Percentiles rank a stretch among this genome's conserved stretches.
These are phyloP conservation scores for Tetramorium bicarinatum DNA, from an alignment of 2,888 invertebrate species.

Conservation along the genomic window DNA sequence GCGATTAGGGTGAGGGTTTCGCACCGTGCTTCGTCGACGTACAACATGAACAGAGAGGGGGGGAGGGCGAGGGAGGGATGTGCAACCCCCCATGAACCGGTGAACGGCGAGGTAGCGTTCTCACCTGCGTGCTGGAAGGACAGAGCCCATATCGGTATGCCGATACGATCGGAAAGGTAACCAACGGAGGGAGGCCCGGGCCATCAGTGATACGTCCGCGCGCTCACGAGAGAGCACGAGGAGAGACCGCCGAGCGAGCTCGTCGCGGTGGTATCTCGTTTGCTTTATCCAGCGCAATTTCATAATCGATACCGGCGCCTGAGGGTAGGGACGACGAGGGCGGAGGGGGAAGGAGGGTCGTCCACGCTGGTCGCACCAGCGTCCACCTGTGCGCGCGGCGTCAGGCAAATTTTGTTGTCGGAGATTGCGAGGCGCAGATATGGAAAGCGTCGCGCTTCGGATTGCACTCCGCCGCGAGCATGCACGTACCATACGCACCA, in stretches of 20 bases:
- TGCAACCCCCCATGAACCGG: neutral
- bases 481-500: conserved; percentile 17
- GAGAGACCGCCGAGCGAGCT: neutral
- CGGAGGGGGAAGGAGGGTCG: neutral
- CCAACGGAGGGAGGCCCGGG: conserved; percentile 44
- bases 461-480: conserved; percentile 33
- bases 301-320: conserved; percentile 77
- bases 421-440: conserved; percentile 58
- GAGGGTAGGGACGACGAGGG: neutral
- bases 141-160: conserved; percentile 39
- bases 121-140: conserved; percentile 45
- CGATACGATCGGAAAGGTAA: conserved; percentile 75
- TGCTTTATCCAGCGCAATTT: conserved; percentile 77
- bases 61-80: too few species aligned
- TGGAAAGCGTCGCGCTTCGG: conserved; percentile 34
- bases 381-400: conserved; percentile 55
- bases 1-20: neutral
- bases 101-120: conserved; percentile 21
- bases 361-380: conserved; percentile 56
- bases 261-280: conserved; percentile 65
- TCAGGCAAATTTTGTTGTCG: conserved; percentile 67
- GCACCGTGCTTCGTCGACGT: neutral
- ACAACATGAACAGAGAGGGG: neutral
- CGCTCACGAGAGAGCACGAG: conserved; percentile 25
- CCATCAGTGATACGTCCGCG: conserved; percentile 9